Base-by-base conservation (phyloP, 2,888 invertebrate genomes). In the Frankliniella fusca region DNA sequence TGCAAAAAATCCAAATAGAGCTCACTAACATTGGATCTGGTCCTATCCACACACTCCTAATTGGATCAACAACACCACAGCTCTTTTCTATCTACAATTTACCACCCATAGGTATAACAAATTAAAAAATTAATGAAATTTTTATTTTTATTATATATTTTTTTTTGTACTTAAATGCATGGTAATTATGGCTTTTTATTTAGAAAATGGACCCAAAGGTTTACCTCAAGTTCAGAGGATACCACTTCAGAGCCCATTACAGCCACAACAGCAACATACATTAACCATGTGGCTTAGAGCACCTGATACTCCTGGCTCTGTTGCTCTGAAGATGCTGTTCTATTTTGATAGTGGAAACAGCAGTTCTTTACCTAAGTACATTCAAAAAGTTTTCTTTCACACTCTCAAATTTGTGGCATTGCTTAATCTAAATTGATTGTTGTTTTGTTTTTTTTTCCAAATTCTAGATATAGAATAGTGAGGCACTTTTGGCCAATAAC, bases 21-120 rank as follows among this genome's bases (percentile, higher is more conserved):
- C 89, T 95, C 82, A 90, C 90, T 79, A 94, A 94, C 86, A 91
- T 92, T 50, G 94, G 95, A 18, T 90, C 92, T 84, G 90, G 92
- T 27, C 90, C 92, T 48, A 89, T 94, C 87, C 90, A 89, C 81
- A 91, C 92, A 85, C 88, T 94, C 83, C 89, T 91, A 84, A 87
- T 95, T 83, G 93, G 93, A 0, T 93, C 94, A 15, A 92, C 93
- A 0, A 91, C 92, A 85, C 94, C 94, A 0, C 92, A 93, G 85
- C 90, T 94, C 84, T 89, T 93, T 86, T 90, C 91, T 8, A 88
- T 93, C 38, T 90, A 89, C 70, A 83, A 84, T 83, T 85, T 81
- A 83, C 80, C 38, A 83, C 49, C 49, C 49, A 82, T 85, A 81
- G 81, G 85, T 85, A 84, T 18, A 81, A 70, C 50, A 76, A 65